Conservation (phyloP, 2,797 vertebrate genomes). For the Antrozous pallidus region DNA sequence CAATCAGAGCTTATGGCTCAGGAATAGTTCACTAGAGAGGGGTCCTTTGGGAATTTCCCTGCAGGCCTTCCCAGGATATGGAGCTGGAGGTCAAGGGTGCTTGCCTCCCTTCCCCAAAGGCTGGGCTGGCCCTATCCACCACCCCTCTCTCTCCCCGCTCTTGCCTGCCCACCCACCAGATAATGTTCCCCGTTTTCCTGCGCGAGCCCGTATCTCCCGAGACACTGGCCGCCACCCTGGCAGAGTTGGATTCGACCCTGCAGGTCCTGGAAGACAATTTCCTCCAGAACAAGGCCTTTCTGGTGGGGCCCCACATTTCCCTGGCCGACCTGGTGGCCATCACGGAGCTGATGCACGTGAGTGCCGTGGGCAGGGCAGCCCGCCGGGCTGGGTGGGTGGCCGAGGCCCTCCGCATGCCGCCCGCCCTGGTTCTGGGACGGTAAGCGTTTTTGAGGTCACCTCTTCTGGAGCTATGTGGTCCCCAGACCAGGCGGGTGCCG, state of each 20-base stretch:
- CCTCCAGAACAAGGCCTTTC: slow-evolving; percentile 87
- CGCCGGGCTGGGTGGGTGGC: not conserved
- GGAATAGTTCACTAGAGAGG: not conserved
- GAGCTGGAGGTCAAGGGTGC: no score
- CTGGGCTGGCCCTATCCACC: not conserved
- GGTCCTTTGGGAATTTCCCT: not conserved
- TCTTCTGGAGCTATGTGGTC: not conserved
- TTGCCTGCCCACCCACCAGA: not conserved
- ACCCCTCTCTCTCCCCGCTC: not conserved
- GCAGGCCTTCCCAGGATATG: not conserved
- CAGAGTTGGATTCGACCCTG: slow-evolving; percentile 82
- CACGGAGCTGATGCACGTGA: slow-evolving; percentile 89
- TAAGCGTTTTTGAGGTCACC: not conserved
- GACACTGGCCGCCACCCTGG: slow-evolving; percentile 80
- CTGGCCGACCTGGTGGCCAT: slow-evolving; percentile 91
- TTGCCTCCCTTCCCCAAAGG: not conserved
- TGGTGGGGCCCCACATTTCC: slow-evolving; percentile 85
- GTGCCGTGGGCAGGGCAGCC: not conserved
- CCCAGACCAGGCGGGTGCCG: not conserved
- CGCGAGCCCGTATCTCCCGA: slow-evolving; percentile 76
- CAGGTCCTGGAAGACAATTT: slow-evolving; percentile 88
- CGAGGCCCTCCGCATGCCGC: no score
- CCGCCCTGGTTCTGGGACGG: rapidly evolving
- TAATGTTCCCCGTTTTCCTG: slow-evolving; percentile 64
- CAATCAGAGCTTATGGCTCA: not conserved